These are phyloP conservation scores for human (Homo sapiens) DNA, from an alignment of 2,113 vertebrate species.

Conservation along the genomic window DNA sequence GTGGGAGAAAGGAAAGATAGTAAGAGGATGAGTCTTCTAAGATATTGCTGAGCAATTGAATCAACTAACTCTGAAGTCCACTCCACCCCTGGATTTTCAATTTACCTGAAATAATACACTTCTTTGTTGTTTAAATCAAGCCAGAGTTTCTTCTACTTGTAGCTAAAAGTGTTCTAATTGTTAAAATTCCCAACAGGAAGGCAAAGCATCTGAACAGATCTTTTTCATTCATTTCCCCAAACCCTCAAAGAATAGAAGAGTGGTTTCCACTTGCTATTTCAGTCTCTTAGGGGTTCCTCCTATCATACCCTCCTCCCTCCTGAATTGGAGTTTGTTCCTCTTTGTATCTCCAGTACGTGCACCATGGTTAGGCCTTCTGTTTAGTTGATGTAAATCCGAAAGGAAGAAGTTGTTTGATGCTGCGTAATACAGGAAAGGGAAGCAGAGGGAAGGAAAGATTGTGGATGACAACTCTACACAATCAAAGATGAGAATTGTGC, in stretches of 20 bases:
- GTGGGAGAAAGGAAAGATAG: neutral
- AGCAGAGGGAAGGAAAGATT: neutral
- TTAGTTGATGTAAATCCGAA: neutral
- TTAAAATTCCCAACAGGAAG: conserved; percentile 25
- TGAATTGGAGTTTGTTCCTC: neutral
- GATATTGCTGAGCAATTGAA: neutral
- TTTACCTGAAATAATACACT: neutral
- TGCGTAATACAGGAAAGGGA: neutral
- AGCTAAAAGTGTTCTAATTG: conserved; percentile 21
- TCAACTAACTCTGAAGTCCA: neutral
- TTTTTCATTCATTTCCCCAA: conserved; percentile 32
- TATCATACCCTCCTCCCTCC: neutral
- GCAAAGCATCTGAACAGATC: neutral
- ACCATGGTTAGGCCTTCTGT: neutral
- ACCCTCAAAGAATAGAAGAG: neutral
- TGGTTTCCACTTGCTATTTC: neutral
- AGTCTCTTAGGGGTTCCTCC: neutral
- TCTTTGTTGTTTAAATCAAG: conserved; percentile 40
- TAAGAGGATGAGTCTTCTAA: neutral
- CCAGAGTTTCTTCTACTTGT: conserved; percentile 24
- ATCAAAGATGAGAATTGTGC: neutral
- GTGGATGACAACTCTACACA: neutral
- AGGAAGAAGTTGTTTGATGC: neutral
- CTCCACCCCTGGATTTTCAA: neutral
- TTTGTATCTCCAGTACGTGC: neutral